These are phyloP conservation scores for Nemopilema nomurai DNA, from an alignment of 30 jellyfish, hydroid and myxozoan species.

Conservation along the genomic window DNA sequence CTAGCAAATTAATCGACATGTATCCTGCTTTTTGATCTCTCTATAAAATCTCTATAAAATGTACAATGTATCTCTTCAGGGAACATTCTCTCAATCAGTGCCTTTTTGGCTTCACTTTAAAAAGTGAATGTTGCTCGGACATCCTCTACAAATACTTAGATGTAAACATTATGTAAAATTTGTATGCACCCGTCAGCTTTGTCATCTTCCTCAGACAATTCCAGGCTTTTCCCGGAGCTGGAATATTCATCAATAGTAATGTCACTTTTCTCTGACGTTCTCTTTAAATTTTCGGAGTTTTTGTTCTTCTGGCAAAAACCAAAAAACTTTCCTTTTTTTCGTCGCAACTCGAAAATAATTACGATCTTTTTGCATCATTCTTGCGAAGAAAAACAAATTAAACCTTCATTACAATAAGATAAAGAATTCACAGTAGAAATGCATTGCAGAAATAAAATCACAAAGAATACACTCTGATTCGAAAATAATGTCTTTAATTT, in stretches of 20 bases:
- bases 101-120: not conserved
- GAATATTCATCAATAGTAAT: not conserved
- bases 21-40: too few relatives aligned
- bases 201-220: not conserved
- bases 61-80: not conserved
- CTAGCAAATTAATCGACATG: too few relatives aligned
- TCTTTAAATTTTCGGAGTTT: not conserved
- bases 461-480: not conserved
- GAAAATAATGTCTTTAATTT: constrained; percentile 1
- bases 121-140: not conserved
- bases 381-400: not conserved
- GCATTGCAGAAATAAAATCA: not conserved
- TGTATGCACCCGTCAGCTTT: not conserved
- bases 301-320: not conserved
- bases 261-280: not conserved
- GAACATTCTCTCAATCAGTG: not conserved
- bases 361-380: not conserved
- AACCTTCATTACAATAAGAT: not conserved
- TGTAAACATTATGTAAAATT: not conserved
- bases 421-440: not conserved
- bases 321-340: too few relatives aligned
- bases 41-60: too few relatives aligned
- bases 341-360: not conserved
- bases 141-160: not conserved
- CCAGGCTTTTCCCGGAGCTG: not conserved